phyloP scores from a whole-genome alignment of 2,113 vertebrate genomes.

The Oxyura jamaicensis region DNA sequence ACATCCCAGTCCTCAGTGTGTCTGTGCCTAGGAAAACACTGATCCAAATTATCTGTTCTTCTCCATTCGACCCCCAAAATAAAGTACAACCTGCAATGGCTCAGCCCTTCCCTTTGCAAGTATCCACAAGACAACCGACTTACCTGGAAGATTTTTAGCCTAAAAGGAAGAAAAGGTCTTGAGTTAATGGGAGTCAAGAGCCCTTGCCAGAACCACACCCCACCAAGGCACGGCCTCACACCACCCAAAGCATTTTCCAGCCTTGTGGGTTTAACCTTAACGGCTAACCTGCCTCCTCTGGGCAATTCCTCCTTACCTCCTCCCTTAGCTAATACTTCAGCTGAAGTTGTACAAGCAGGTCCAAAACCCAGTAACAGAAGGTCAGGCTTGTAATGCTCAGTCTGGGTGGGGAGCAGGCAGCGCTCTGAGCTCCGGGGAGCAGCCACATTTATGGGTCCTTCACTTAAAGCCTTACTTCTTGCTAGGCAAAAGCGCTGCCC shows the following conservation, averaged over 20 bases:
- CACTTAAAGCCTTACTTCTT: background rate
- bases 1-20: background rate
- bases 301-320: background rate
- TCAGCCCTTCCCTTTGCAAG: background rate
- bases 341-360: background rate
- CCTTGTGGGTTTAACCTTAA: background rate
- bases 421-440: background rate
- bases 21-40: background rate
- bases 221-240: background rate
- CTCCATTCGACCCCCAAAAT: background rate
- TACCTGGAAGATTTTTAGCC: background rate
- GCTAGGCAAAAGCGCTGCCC: background rate
- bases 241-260: background rate
- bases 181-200: background rate
- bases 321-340: background rate
- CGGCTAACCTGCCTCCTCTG: background rate
- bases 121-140: fast-evolving
- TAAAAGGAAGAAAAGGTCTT: background rate
- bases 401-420: background rate
- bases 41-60: background rate
- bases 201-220: background rate
- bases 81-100: background rate
- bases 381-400: background rate
- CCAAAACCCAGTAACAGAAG: background rate
- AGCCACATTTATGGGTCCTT: background rate